Percentiles rank a stretch among this genome's conserved stretches.
Evolutionary conservation across 53 echinoderm and acorn worm genomes (phyloP).

Genomic region (Holothuria scabra): DNA sequence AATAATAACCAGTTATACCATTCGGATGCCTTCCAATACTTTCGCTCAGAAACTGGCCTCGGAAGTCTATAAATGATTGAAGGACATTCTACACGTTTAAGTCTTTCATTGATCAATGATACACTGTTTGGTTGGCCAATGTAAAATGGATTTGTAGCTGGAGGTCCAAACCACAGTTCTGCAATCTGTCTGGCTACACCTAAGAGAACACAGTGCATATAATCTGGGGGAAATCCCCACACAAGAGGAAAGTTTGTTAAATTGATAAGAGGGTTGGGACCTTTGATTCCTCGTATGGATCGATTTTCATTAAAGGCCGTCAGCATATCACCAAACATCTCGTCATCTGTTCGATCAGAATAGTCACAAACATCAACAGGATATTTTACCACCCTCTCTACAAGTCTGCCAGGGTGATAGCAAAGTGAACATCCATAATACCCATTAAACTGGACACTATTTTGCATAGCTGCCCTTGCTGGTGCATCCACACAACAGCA

Average conservation of each 20-base stretch:
- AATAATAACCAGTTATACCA: slow-evolving; percentile 59
- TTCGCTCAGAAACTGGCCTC: slow-evolving; percentile 45
- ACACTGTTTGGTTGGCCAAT: slow-evolving; percentile 53
- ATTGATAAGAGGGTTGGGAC: slow-evolving; percentile 51
- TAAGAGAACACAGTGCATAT: slow-evolving; percentile 61
- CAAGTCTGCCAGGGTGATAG: slow-evolving; percentile 52
- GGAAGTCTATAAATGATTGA: slow-evolving; percentile 9
- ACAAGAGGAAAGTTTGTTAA: slow-evolving; percentile 50
- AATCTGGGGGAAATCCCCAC: slow-evolving; percentile 56
- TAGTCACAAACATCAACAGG: slow-evolving; percentile 57
- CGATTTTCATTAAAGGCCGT: slow-evolving; percentile 44
- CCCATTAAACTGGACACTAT: slow-evolving; percentile 60
- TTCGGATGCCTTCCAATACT: slow-evolving; percentile 60
- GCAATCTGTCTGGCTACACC: slow-evolving; percentile 60
- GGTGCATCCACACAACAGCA: slow-evolving; percentile 60
- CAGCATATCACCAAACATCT: slow-evolving; percentile 51
- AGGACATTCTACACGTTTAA: neutral
- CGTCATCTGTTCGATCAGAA: slow-evolving; percentile 38
- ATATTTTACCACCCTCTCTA: slow-evolving; percentile 42
- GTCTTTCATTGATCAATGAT: neutral
- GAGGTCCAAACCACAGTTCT: slow-evolving; percentile 57
- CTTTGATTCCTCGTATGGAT: slow-evolving; percentile 60
- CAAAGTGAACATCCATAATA: slow-evolving; percentile 60
- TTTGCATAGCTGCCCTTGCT: slow-evolving; percentile 64
- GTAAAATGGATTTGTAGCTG: slow-evolving; percentile 50